Conservation (phyloP, 2,888 invertebrate species). For the Xanthia icteritia region DNA sequence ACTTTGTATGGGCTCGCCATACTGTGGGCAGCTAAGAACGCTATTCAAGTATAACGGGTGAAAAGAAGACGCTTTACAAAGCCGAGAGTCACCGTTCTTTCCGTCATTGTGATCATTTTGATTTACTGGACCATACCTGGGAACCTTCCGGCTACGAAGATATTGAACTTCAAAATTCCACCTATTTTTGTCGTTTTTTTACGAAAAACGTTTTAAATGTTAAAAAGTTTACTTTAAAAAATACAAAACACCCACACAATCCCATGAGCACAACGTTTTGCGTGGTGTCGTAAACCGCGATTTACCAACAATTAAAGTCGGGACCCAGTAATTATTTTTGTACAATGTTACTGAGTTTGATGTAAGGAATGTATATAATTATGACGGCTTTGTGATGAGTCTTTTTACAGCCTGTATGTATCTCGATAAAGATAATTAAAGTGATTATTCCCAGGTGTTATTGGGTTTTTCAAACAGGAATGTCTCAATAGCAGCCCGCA, state of each 20-base stretch:
- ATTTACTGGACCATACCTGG: too few relatives aligned
- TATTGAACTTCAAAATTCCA: not conserved
- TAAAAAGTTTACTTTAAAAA: not conserved
- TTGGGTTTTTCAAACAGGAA: not conserved
- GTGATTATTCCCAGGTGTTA: not conserved
- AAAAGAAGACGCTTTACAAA: not conserved
- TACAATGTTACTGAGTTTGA: not conserved
- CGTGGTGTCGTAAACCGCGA: too few relatives aligned
- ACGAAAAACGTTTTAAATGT: too few relatives aligned
- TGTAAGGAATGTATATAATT: not conserved
- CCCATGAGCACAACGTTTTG: not conserved
- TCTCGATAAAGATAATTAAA: not conserved
- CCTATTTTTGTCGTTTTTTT: too few relatives aligned
- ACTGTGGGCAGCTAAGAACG: conserved; percentile 5
- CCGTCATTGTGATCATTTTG: not conserved
- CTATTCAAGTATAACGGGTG: not conserved
- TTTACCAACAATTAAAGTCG: not conserved
- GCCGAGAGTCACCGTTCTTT: not conserved
- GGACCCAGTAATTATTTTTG: not conserved
- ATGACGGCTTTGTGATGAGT: not conserved
- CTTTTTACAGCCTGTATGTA: not conserved
- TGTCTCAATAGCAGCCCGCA: not conserved
- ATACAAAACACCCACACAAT: too few relatives aligned
- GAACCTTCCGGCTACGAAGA: not conserved
- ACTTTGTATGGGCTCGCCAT: conserved; percentile 2